Base-by-base conservation (phyloP, 2,888 invertebrate genomes). In the Agrochola lychnidis region DNA sequence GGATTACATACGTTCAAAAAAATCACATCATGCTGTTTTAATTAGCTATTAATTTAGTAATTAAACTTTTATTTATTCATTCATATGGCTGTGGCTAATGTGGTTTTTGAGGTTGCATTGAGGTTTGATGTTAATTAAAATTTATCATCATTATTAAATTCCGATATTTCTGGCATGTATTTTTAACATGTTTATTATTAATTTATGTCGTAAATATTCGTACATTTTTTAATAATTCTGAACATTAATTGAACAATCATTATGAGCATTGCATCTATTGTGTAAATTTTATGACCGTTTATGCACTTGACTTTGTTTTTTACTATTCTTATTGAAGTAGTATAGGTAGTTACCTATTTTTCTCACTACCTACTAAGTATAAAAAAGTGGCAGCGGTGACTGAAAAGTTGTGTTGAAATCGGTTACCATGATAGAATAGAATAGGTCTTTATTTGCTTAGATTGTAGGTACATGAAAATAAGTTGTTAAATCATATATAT, bases 121-220 rank as follows among this genome's bases (percentile, higher is more conserved):
- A 68, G 68, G 63, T 64, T 64, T n/a, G 42, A 12, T 45, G 36
- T 64, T 82, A 19, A 79, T 79, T 69, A 82, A 76, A 68, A 51
- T 68, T 19, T 42, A 67, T 48, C 40, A 30, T 61, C 19, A 68
- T 57, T 22, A 57, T 68, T 59, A 30, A 45, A 63, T 53, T 57
- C 19, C 12, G 12, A 53, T 25, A 59, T 45, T 59, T 53, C 25
- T 36, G 51, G 14, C 19, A 22, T 42, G 22, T 73, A 19, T n/a
- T 19, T 30, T 16, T 30, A 30, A 45, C 10, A 62, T 19, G 10
- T 40, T 48, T 51, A n/a, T 19, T 2, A 45, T 48, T 77, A 10
- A 63, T 57, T 30, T 14, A 25, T 63, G 25, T 40, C 40, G 22
- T 40, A 10, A 51, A 66, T 66, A 48, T 14, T 48, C 48, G 1